Base-by-base conservation (phyloP, 2,113 vertebrate species). In the Microcebus lehilahytsara region DNA sequence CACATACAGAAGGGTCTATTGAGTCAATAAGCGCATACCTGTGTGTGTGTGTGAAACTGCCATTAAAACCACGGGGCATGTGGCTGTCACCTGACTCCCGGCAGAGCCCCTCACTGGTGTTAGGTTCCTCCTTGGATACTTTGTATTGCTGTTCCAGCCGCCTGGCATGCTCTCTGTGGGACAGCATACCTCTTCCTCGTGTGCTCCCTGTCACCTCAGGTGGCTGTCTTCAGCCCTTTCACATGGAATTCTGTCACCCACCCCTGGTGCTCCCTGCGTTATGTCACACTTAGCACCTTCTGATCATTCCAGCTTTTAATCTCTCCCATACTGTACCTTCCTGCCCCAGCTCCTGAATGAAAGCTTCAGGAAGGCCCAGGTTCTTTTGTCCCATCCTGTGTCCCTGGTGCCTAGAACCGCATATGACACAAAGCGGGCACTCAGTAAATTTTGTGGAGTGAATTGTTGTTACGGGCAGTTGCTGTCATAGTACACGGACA, bases 401-500 rank as follows among this genome's bases (percentile, higher is more conserved):
- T 64, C 23, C 42, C 80, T 20, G 8, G 20, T 42, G 64, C 51
- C 84, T 9, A 9, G 58, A 22, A 14, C 3, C 5, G 42, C 0
- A 0, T 13, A 2, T 3, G 30, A 16, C 19, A 5, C 42, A 9
- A 6, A n/a, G 91, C 37, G 30, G 77, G 51, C 27, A 0, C 17
- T 23, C 6, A 0, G 0, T 17, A 22, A 12, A 0, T 16, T 25
- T 23, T 32, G 53, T 5, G 12, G 34, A 64, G 5, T 2, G 34
- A 9, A 2, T 22, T 34, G 20, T 27, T 80, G 53, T 67, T 27
- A 2, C 1, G 10, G 2, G 16, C 2, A 1, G 40, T 60, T 67
- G 27, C 9, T 1, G 9, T 46, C 14, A 2, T 3, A 2, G 51
- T 9, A n/a, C 10, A 2, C 2, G 0, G 10, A 8, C 46, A 22